Percentiles rank a stretch among this genome's conserved stretches.
Conservation (phyloP, 2,888 invertebrate genomes). For the Cotesia congregata region DNA sequence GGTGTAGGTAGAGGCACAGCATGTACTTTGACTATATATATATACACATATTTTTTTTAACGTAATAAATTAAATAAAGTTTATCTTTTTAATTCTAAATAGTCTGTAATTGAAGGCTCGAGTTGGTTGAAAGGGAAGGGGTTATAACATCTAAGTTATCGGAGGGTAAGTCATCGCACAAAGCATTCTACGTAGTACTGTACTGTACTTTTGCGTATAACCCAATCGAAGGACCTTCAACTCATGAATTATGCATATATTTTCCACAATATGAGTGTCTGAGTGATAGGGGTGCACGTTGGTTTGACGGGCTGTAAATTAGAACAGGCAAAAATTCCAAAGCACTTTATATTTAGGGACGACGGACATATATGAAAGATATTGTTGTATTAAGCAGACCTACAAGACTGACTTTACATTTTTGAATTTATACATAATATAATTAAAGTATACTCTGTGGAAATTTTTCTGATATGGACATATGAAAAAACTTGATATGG, state of each 20-base stretch:
- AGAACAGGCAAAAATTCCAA: conserved; percentile 52
- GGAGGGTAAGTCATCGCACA: not conserved
- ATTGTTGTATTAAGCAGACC: not conserved
- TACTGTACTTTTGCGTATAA: conserved; percentile 17
- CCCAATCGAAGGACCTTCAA: conserved; percentile 39
- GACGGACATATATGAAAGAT: conserved; percentile 26
- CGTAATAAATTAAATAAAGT: not conserved
- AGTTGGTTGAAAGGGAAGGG: not conserved
- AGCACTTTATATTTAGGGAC: conserved; percentile 27
- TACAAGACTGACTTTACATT: not conserved
- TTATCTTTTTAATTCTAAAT: not conserved
- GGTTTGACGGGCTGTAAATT: conserved; percentile 68
- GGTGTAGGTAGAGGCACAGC: not conserved
- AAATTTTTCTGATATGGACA: too few relatives aligned
- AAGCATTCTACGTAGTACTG: not conserved
- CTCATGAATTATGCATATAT: conserved; percentile 67
- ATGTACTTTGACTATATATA: not conserved
- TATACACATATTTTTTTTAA: not conserved
- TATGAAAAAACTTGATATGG: too few relatives aligned
- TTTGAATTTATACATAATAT: not conserved
- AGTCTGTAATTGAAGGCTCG: not conserved
- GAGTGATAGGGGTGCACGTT: conserved; percentile 65
- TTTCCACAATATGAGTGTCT: conserved; percentile 67
- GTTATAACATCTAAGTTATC: not conserved
- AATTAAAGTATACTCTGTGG: not conserved